Evolutionary conservation across 1,140 invertebrate genomes (phyloP).

Genomic region (Paralvinella palmiformis): DNA sequence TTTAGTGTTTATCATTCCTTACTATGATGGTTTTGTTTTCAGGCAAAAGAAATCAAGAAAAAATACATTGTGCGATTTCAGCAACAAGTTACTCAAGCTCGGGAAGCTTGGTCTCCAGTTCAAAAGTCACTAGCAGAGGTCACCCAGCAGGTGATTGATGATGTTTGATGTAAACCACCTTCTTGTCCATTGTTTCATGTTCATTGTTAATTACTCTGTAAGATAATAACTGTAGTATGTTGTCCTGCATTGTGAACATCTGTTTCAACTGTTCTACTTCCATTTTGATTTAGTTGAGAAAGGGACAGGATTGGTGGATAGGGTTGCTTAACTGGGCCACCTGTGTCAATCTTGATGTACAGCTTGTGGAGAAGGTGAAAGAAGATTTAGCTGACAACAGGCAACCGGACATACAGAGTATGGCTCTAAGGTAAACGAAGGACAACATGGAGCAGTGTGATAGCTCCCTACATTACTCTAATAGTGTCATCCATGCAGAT

Average conservation of each 20-base stretch:
- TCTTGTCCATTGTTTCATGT: too few species aligned
- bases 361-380: constrained; percentile 48
- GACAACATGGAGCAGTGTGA: too few species aligned
- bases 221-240: too few species aligned
- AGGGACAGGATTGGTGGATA: constrained; percentile 43
- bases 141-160: constrained; percentile 32
- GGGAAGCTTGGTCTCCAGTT: constrained; percentile 26
- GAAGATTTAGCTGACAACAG: constrained; percentile 44
- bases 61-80: constrained; percentile 59
- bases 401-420: not conserved
- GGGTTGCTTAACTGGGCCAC: constrained; percentile 34
- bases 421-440: too few species aligned
- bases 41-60: constrained; percentile 54
- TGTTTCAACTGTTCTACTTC: too few species aligned
- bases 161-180: too few species aligned
- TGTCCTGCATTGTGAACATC: too few species aligned
- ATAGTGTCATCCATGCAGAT: too few species aligned
- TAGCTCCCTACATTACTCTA: too few species aligned
- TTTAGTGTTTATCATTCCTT: not conserved
- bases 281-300: constrained; percentile 25
- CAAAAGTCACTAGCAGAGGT: constrained; percentile 26
- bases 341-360: constrained; percentile 32
- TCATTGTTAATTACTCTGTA: too few species aligned
- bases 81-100: constrained; percentile 28
- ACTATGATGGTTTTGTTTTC: constrained; percentile 1